phyloP scores from a whole-genome alignment of 2,888 invertebrate species.

The Hofmannophila pseudospretella region DNA sequence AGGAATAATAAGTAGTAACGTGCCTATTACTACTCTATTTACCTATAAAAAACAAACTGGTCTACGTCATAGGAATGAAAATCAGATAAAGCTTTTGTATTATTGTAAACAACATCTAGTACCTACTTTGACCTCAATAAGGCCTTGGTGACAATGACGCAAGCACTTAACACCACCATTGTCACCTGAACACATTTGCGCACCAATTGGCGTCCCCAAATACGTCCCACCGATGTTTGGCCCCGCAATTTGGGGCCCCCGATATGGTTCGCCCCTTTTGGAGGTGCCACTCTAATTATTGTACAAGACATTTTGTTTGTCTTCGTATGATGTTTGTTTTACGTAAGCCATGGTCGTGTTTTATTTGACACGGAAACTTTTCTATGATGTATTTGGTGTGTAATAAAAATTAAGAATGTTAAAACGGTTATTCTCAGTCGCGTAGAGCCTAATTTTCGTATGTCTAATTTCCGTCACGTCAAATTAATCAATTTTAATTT shows the following conservation, averaged over 20 bases:
- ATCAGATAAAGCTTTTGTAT: too few relatives aligned
- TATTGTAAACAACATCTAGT: too few relatives aligned
- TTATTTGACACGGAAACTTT: slow-evolving; percentile 9
- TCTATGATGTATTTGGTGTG: slow-evolving; percentile 1
- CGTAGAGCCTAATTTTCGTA: too few relatives aligned
- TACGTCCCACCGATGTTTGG: slow-evolving; percentile 40
- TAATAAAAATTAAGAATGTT: too few relatives aligned
- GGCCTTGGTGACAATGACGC: slow-evolving; percentile 10
- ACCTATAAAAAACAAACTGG: too few relatives aligned
- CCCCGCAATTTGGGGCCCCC: slow-evolving; percentile 44
- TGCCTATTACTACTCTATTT: too few relatives aligned
- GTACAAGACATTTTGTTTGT: slow-evolving; percentile 37
- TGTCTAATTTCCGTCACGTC: too few relatives aligned
- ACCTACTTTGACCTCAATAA: too few relatives aligned
- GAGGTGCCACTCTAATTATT: slow-evolving; percentile 53
- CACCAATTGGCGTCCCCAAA: slow-evolving; percentile 59
- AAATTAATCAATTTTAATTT: too few relatives aligned
- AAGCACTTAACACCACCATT: slow-evolving; percentile 21
- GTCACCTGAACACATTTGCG: slow-evolving; percentile 31
- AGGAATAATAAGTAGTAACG: too few relatives aligned
- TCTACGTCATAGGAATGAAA: too few relatives aligned
- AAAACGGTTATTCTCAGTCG: too few relatives aligned
- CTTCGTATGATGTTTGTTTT: slow-evolving; percentile 31
- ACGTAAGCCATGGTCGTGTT: slow-evolving; percentile 25
- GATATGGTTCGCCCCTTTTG: slow-evolving; percentile 54